Base-by-base conservation (phyloP, 2,888 invertebrate genomes). In the Thymelicus sylvestris region DNA sequence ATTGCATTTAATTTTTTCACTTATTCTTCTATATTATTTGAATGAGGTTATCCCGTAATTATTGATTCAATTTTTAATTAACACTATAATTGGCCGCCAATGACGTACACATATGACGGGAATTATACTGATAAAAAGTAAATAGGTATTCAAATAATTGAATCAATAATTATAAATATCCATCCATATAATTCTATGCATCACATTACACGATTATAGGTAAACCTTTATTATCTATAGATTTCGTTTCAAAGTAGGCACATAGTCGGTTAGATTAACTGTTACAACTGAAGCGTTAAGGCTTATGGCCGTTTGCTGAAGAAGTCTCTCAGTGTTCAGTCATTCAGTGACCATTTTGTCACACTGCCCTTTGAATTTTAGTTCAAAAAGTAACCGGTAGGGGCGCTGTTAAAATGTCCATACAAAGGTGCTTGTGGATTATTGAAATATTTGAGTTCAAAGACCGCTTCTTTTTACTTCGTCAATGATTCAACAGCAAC, bases 221-320 rank as follows among this genome's bases (percentile, higher is more conserved):
- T 61, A 66, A 55, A 59, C 47, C 8, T 65, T 71, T 66, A 71
- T 71, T 71, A 71, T 71, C 70, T 71, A 71, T 52, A 71, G 39
- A 60, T 70, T 66, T 66, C 70, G 70, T 72, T 75, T 76, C 67
- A 71, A 72, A 74, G 76, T 77, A 80, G 80, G 80, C 80, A 80
- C 79, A 74, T 80, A 72, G 72, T 79, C 70, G 80, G 80, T 78
- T 74, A 52, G 65, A 66, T 44, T 38, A 66, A 71, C 65, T 61
- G 65, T 66, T 52, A 44, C 44, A 55, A 65, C 47, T 61, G 66
- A 66, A 71, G 70, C 70, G 41, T 59, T 65, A 15, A 50, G 47
- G 50, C 65, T 65, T 47, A 44, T 61, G 60, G 52, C 52, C 31
- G 60, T 12, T 70, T 52, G 24, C 60, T 50, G 19, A 65, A 39